Evolutionary conservation across 2,797 vertebrate species (phyloP), one percentile per base, ranked within the genome.

Genomic region (Aulostomus chinensis): DNA sequence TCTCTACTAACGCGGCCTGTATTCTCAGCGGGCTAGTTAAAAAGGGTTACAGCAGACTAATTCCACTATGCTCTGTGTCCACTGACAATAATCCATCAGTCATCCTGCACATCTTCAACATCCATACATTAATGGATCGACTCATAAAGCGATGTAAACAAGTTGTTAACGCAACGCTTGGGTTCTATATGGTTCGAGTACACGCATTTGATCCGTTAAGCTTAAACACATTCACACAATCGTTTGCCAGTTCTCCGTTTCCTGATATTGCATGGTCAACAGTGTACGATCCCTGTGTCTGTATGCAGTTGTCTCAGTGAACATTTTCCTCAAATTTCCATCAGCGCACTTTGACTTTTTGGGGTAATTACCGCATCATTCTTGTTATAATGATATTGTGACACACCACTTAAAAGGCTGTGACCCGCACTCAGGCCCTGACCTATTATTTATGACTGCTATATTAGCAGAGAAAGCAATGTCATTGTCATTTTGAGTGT

Each of bases 31-130:
- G 85, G 67, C 68, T 68, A 73, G 64, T 86, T 80, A 80, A 81
- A 81, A 74, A 54, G 42, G 64, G 68, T 81, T 83, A 77, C 25
- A 31, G 58, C 60, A 15, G 68, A 58, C 72, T 85, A 81, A 80
- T 83, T 80, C 60, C 56, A 56, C 37, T 54, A 28, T 40, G 63
- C 59, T 16, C 25, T 70, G 46, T 60, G 59, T 66, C 52, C 40
- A 24, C 56, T 76, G 70, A 78, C 74, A 58, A 78, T 71, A 53
- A 79, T 72, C 66, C 71, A 85, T 85, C 79, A 83, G 59, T 83
- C 80, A 81, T 61, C 45, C 25, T 21, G 46, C 41, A 47, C 20
- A 16, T 63, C 49, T 41, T 63, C 57, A 30, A 9, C 28, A 22
- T 56, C 43, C 42, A 8, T 24, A 47, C 51, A 51, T 52, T 52